Conservation (phyloP, 2,113 vertebrate genomes). For the Toxostoma redivivum region DNA sequence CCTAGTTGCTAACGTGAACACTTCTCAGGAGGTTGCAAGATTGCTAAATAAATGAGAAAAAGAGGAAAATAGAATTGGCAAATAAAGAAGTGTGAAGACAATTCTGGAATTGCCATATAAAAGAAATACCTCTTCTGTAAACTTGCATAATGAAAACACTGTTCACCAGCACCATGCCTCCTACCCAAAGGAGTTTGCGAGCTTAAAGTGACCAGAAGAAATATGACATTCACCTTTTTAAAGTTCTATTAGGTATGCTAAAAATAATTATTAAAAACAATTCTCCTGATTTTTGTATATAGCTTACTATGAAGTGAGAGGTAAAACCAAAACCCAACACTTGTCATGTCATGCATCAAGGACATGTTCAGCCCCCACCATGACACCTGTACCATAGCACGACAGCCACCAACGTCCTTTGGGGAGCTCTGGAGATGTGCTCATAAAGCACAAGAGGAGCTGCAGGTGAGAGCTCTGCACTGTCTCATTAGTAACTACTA, state of each 20-base stretch:
- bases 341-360: rapidly evolving
- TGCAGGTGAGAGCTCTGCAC: not conserved
- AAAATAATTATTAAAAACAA: not conserved
- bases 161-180: not conserved
- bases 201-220: not conserved
- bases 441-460: not conserved
- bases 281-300: not conserved
- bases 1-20: not conserved
- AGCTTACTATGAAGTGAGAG: not conserved
- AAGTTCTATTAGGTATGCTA: not conserved
- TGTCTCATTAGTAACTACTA: not conserved
- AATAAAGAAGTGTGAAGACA: not conserved
- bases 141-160: not conserved
- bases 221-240: not conserved
- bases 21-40: not conserved
- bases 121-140: not conserved
- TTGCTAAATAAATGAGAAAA: not conserved
- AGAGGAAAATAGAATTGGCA: not conserved
- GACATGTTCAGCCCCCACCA: not conserved
- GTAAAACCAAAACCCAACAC: not conserved
- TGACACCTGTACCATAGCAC: rapidly evolving
- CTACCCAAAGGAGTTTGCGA: not conserved
- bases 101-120: not conserved
- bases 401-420: not conserved
- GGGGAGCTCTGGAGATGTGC: not conserved